Evolutionary conservation across 2,797 vertebrate species (phyloP).

Genomic region (Amniataba percoides): DNA sequence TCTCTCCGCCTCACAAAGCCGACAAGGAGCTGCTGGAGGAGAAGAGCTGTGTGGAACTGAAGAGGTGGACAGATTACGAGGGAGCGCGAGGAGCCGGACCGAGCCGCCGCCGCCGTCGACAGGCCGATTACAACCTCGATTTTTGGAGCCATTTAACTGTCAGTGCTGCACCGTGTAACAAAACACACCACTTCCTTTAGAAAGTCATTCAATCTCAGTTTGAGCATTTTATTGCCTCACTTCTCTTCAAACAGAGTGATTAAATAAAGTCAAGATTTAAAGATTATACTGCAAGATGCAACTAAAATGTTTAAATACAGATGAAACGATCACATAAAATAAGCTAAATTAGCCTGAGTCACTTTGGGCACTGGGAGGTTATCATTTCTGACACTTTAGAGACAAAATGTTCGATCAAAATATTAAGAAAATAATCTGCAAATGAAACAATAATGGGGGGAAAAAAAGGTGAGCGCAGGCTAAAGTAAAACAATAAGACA

Average conservation of each 20-base stretch:
- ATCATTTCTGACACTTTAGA: no score
- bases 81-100: constrained; percentile 14
- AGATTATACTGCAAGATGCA: neutral
- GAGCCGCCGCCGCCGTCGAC: constrained; percentile 26
- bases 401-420: no score
- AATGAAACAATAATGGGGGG: no score
- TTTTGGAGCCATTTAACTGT: constrained; percentile 56
- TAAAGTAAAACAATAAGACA: no score
- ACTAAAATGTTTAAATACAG: no score
- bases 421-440: no score
- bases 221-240: neutral
- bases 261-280: neutral
- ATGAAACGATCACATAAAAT: no score
- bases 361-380: no score
- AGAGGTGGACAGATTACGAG: constrained; percentile 42
- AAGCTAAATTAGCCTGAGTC: no score
- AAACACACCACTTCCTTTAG: constrained; percentile 2
- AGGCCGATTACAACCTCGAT: constrained; percentile 48
- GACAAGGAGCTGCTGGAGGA: constrained; percentile 59
- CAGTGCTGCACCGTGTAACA: constrained; percentile 25
- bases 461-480: no score
- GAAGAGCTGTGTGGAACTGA: constrained; percentile 22
- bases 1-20: constrained; percentile 57
- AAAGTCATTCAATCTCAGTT: neutral
- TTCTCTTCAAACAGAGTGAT: neutral